A percentile compares a stretch with the other conserved stretches of the same genome.
phyloP scores from a whole-genome alignment of 2,888 invertebrate genomes.

The Hirtodrosophila trivittata region DNA sequence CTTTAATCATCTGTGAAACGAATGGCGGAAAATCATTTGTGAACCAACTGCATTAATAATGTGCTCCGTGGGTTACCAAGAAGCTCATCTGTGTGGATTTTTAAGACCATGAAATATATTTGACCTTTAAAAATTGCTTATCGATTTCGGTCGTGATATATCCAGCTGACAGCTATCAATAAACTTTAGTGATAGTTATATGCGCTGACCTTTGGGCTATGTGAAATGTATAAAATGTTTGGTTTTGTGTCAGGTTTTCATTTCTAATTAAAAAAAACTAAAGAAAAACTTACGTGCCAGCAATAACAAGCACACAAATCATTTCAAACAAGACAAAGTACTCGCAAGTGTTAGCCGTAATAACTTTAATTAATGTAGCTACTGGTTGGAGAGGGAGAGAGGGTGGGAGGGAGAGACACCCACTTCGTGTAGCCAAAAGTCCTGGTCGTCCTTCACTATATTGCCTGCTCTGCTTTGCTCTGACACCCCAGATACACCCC shows the following conservation, averaged over 20 bases:
- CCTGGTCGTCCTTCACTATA: not conserved
- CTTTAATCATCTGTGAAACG: too few relatives aligned
- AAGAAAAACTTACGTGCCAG: conserved; percentile 26
- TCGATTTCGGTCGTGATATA: too few relatives aligned
- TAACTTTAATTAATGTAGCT: conserved; percentile 50
- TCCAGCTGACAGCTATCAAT: too few relatives aligned
- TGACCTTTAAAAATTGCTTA: too few relatives aligned
- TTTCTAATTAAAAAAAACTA: conserved; percentile 22
- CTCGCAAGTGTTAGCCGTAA: conserved; percentile 31
- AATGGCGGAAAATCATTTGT: too few relatives aligned
- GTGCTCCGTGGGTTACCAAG: too few relatives aligned
- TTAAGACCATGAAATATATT: too few relatives aligned
- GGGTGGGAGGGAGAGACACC: conserved; percentile 5
- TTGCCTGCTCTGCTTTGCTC: not conserved
- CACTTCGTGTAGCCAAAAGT: conserved; percentile 18
- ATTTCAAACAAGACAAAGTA: conserved; percentile 12
- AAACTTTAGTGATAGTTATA: too few relatives aligned
- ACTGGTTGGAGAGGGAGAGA: conserved; percentile 14
- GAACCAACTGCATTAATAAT: too few relatives aligned
- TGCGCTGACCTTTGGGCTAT: too few relatives aligned
- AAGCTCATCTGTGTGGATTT: too few relatives aligned
- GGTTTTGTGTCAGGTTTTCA: conserved; percentile 6
- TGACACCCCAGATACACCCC: conserved; percentile 1
- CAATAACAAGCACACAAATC: conserved; percentile 31
- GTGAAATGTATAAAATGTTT: too few relatives aligned